A percentile compares a stretch with the other conserved stretches of the same genome.
These are phyloP conservation scores for Mus spicilegus DNA, from an alignment of 2,113 vertebrate species.

Conservation along the genomic window DNA sequence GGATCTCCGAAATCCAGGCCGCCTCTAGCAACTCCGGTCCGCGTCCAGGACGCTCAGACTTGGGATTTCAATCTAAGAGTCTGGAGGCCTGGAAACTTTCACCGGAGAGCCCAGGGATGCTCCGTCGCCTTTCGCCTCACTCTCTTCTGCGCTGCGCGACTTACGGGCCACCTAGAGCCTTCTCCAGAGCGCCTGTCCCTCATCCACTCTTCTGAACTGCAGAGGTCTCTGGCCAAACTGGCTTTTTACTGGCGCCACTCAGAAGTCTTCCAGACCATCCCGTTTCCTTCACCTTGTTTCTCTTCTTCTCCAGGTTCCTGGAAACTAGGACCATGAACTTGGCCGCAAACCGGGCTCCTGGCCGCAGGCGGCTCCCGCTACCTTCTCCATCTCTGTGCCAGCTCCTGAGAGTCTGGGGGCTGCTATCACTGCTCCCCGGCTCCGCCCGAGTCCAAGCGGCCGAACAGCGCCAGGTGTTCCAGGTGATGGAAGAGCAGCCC, in stretches of 20 bases:
- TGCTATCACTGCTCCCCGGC: constrained; percentile 72
- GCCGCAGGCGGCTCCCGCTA: constrained; percentile 83
- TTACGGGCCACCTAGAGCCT: not conserved
- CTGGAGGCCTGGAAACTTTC: constrained; percentile 56
- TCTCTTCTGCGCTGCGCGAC: not conserved
- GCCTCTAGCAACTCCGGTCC: not conserved
- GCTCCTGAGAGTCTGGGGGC: constrained; percentile 35
- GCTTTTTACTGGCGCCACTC: constrained; percentile 63
- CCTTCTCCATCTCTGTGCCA: constrained; percentile 65
- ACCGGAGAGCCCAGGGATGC: constrained; percentile 41
- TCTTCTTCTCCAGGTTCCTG: not conserved
- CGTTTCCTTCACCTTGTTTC: not conserved
- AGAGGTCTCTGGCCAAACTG: constrained; percentile 81
- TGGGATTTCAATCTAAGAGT: constrained; percentile 29
- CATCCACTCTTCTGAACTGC: constrained; percentile 78
- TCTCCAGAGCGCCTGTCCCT: constrained; percentile 60
- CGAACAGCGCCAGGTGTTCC: constrained; percentile 96
- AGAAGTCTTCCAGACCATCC: not conserved
- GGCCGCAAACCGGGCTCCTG: constrained; percentile 82
- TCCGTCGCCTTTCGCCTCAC: not conserved
- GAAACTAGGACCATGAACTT: constrained; percentile 79
- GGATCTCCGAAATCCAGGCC: not conserved
- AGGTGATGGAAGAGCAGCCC: constrained; percentile 95
- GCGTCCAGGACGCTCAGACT: not conserved
- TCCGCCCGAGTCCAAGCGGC: constrained; percentile 77